Base-by-base conservation (phyloP, 1,140 invertebrate species). In the Globodera ellingtonae region DNA sequence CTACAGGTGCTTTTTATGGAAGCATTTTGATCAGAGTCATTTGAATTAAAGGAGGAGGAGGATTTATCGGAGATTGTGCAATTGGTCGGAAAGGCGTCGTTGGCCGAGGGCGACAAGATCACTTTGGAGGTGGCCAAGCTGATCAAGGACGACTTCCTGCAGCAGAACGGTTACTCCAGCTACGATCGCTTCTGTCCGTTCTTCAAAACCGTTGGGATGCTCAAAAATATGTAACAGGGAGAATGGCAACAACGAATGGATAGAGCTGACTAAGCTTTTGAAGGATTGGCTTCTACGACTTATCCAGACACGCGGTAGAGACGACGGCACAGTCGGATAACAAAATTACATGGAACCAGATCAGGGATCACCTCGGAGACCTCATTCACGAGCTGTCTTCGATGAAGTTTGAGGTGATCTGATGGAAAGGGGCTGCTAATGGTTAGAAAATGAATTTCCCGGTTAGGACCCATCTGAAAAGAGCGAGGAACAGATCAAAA, bases 21-120 rank as follows among this genome's bases (percentile, higher is more conserved):
- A 67, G 48, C 44, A 70, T 15, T 46, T 46, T 18, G 24, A 50
- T 24, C 10, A n/a, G 15, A 81, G 18, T 21, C 72, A 24, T 79
- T n/a, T 78, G 90, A 91, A 83, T 85, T 98, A 21, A 95, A 99
- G 91, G 97, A 99, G 91, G 98, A 99, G 91, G 98, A 99, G 91
- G 98, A 99, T 92, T 91, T 99, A 83, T 97, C 97, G 18, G 98
- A 99, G 94, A 99, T 99, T 91, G 98, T 99, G 84, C 97, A 99
- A 90, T 91, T 99, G 81, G 98, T 99, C 83, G 98, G 98, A 90
- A 99, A 99, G 92, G 91, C 91, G 84, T 87, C 97, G 3, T 92
- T 99, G 47, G 97, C 97, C 9, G 98, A 99, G 92, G 94, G 95
- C 35, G 98, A 99, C 90, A 99, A 99, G 91, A 98, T 99, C 90